Conservation (phyloP, 1,140 invertebrate species). For the Leucophenga varia region DNA sequence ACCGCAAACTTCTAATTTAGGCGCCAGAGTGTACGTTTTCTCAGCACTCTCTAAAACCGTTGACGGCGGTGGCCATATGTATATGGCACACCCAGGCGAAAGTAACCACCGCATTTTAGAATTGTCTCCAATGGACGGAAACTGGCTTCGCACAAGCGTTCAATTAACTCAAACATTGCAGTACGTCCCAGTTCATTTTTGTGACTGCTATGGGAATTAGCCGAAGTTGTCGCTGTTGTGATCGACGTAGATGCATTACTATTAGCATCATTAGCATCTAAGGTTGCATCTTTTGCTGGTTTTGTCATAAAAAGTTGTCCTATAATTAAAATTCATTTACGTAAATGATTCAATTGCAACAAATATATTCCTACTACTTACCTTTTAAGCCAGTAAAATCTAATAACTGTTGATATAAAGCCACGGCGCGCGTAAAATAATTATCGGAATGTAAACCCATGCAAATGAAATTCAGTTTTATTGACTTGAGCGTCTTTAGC, state of each 20-base stretch:
- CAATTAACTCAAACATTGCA: slow-evolving; percentile 67
- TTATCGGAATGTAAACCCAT: slow-evolving; percentile 61
- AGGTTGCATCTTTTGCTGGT: slow-evolving; percentile 20
- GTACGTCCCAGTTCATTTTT: slow-evolving; percentile 53
- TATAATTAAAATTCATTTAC: slow-evolving; percentile 3
- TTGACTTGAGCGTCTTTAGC: slow-evolving; percentile 74
- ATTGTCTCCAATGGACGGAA: slow-evolving; percentile 75
- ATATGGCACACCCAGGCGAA: slow-evolving; percentile 72
- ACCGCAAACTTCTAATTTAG: slow-evolving; percentile 75
- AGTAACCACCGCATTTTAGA: slow-evolving; percentile 72
- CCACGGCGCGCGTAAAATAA: slow-evolving; percentile 53
- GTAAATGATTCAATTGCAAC: neutral
- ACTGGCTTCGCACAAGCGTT: slow-evolving; percentile 74
- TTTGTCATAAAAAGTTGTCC: slow-evolving; percentile 46
- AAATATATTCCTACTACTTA: neutral
- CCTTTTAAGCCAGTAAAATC: slow-evolving; percentile 38
- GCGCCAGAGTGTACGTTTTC: slow-evolving; percentile 52
- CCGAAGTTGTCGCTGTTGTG: neutral
- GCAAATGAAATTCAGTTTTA: slow-evolving; percentile 74
- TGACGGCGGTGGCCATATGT: slow-evolving; percentile 75
- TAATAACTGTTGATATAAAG: slow-evolving; percentile 42
- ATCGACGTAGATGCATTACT: neutral
- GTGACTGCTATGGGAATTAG: slow-evolving; percentile 43
- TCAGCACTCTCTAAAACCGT: slow-evolving; percentile 26
- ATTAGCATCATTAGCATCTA: slow-evolving; percentile 12